Conservation (phyloP, 2,113 vertebrate genomes). For the Rhombomys opimus region DNA sequence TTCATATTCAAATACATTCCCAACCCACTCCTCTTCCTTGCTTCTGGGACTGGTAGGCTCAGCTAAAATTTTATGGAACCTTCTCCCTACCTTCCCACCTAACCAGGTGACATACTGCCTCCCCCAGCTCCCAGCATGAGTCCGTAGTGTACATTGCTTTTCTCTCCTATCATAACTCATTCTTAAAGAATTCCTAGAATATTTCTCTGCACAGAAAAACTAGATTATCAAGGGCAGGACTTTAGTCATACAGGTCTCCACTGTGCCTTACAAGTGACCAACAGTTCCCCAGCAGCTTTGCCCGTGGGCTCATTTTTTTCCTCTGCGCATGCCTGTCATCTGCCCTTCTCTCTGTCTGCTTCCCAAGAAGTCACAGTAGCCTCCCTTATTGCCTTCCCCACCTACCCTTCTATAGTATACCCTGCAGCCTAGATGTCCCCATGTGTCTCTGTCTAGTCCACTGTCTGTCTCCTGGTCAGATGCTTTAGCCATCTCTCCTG, state of each 20-base stretch:
- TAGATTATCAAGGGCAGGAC: not conserved
- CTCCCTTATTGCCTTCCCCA: not conserved
- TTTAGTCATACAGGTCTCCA: not conserved
- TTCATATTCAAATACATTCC: slow-evolving; percentile 51
- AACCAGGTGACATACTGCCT: not conserved
- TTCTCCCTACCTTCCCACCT: slow-evolving; percentile 45
- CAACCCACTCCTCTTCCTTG: not conserved
- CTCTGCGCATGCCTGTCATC: not conserved
- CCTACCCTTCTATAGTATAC: not conserved
- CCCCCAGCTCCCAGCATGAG: not conserved
- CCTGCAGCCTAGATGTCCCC: not conserved
- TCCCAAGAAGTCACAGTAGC: not conserved
- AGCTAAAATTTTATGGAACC: slow-evolving; percentile 37
- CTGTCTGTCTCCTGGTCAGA: slow-evolving; percentile 16
- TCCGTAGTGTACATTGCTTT: not conserved
- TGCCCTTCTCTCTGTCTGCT: not conserved
- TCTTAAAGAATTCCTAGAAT: not conserved
- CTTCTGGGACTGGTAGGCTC: slow-evolving; percentile 26
- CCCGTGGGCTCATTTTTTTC: not conserved
- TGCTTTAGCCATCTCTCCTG: not conserved
- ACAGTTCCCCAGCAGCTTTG: not conserved
- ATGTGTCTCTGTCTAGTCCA: not conserved
- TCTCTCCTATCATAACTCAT: not conserved
- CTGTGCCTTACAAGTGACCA: not conserved
- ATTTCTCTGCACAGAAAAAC: not conserved